These are phyloP conservation scores for Drosophila biarmipes DNA, from an alignment of 1,140 invertebrate species.

Conservation along the genomic window DNA sequence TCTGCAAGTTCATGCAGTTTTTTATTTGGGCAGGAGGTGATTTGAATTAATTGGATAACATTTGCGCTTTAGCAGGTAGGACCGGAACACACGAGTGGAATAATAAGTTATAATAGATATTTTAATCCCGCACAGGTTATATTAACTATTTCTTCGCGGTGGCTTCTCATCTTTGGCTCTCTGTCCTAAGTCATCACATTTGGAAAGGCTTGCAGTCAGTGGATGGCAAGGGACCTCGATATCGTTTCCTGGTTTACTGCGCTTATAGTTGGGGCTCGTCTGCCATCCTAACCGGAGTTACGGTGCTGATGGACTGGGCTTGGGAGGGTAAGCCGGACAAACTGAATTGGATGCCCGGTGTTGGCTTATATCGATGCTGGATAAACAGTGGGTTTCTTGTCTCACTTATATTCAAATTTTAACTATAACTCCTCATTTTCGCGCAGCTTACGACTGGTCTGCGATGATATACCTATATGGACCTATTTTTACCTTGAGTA, in stretches of 20 bases:
- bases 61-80: not conserved
- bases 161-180: not conserved
- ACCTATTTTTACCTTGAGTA: not conserved
- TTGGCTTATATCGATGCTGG: not conserved
- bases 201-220: not conserved
- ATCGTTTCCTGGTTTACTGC: not conserved
- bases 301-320: not conserved
- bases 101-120: too few relatives aligned
- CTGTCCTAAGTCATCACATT: not conserved
- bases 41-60: not conserved
- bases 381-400: not conserved
- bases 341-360: not conserved
- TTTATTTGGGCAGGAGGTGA: not conserved
- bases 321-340: not conserved
- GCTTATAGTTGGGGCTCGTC: not conserved
- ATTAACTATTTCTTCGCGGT: not conserved
- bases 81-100: not conserved
- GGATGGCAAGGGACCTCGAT: not conserved
- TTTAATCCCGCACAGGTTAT: not conserved
- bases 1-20: not conserved
- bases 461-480: not conserved
- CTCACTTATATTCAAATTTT: too few relatives aligned
- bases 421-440: too few relatives aligned
- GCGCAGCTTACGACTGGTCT: not conserved
- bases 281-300: not conserved